phyloP scores from a whole-genome alignment of 2,797 vertebrate species.

The Geotrypetes seraphini region DNA sequence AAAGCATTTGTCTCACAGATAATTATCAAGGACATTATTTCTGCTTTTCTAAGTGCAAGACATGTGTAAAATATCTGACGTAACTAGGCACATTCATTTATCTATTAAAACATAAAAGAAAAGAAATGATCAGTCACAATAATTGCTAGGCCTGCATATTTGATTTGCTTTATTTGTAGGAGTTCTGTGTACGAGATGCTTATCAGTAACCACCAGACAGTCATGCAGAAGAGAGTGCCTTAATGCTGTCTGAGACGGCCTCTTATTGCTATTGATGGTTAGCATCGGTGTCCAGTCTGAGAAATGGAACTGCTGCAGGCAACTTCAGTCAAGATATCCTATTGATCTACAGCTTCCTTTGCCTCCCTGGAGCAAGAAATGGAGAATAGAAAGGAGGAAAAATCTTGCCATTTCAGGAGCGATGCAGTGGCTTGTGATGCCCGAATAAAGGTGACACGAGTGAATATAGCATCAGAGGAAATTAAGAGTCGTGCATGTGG shows the following conservation, averaged over 20 bases:
- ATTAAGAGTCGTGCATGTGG: conserved; percentile 23
- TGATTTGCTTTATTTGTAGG: conserved; percentile 63
- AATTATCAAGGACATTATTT: background rate
- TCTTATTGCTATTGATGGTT: conserved; percentile 76
- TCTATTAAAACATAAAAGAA: background rate
- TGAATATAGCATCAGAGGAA: conserved; percentile 20
- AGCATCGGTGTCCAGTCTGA: conserved; percentile 70
- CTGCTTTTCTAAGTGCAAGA: background rate
- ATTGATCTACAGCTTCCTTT: conserved; percentile 65
- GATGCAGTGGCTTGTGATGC: no score
- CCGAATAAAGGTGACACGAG: conserved; percentile 2
- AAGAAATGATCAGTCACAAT: conserved; percentile 7
- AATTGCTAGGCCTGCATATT: conserved; percentile 44
- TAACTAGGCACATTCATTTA: conserved; percentile 17
- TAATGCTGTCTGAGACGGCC: conserved; percentile 61
- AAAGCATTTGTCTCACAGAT: no score
- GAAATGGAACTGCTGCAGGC: conserved; percentile 67
- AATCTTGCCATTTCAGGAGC: conserved; percentile 19
- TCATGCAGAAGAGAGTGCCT: conserved; percentile 49
- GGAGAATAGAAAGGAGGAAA: conserved; percentile 30
- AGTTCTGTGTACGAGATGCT: conserved; percentile 57
- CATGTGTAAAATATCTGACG: no score
- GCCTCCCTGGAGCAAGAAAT: conserved; percentile 42
- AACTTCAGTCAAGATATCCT: conserved; percentile 49
- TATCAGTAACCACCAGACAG: conserved; percentile 65